These are phyloP conservation scores for Heterotis niloticus DNA, from an alignment of 2,113 vertebrate genomes.

Conservation along the genomic window DNA sequence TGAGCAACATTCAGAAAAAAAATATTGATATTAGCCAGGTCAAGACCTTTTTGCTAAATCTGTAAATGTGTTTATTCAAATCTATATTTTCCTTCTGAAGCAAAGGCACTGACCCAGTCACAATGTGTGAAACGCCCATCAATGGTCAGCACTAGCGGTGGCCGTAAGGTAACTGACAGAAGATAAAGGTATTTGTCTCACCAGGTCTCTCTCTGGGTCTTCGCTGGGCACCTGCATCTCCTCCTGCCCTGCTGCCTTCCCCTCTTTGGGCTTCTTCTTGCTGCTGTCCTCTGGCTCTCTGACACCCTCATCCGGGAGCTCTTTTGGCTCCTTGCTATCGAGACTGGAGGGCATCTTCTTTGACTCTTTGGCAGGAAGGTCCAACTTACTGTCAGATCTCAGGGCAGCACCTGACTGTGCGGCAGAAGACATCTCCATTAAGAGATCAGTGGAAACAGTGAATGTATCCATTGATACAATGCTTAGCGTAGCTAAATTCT, in stretches of 20 bases:
- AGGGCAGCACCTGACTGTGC: slow-evolving; percentile 31
- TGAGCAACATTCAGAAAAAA: not conserved
- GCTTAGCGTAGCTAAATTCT: too few relatives aligned
- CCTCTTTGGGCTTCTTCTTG: slow-evolving; percentile 40
- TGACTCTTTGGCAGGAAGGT: slow-evolving; percentile 16
- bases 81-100: not conserved
- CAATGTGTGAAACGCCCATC: too few relatives aligned
- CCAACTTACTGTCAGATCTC: slow-evolving; percentile 42
- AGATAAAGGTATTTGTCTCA: slow-evolving; percentile 16
- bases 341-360: slow-evolving; percentile 42
- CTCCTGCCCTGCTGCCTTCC: not conserved
- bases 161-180: too few relatives aligned
- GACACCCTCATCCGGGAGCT: slow-evolving; percentile 27
- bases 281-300: slow-evolving; percentile 51
- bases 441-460: not conserved
- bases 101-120: not conserved
- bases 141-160: too few relatives aligned
- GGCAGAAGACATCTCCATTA: not conserved
- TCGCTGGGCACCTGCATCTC: not conserved
- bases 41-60: not conserved
- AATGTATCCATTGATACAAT: too few relatives aligned
- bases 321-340: slow-evolving; percentile 42
- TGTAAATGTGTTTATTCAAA: not conserved
- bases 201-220: slow-evolving; percentile 48
- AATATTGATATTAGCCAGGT: not conserved